Evolutionary conservation across 1,140 invertebrate genomes (phyloP).

Genomic region (Anastatus disparis): DNA sequence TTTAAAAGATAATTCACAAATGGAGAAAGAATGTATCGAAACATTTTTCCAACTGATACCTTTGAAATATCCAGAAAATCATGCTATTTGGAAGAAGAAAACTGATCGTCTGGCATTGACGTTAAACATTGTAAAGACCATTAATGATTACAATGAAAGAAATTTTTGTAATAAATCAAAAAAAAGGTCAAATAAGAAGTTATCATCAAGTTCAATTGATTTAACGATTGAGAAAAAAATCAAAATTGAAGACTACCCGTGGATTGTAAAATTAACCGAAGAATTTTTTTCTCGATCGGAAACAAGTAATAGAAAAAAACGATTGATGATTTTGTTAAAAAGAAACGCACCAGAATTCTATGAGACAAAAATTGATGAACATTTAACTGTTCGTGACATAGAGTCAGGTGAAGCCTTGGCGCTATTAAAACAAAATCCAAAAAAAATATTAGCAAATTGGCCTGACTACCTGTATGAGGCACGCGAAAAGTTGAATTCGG

Average conservation of each 20-base stretch:
- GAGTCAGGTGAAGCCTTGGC: background rate
- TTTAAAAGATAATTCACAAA: background rate
- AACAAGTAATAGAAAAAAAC: background rate
- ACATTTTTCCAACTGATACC: background rate
- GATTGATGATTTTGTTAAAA: background rate
- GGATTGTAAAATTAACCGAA: background rate
- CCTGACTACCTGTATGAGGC: conserved; percentile 4
- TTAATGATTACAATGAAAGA: conserved; percentile 9
- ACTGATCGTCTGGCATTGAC: background rate
- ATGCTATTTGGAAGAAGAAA: background rate
- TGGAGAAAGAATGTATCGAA: background rate
- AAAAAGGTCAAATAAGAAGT: background rate
- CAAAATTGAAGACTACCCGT: background rate
- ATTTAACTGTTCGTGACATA: background rate
- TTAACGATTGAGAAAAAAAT: background rate
- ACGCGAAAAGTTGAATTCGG: background rate
- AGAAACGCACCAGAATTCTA: background rate
- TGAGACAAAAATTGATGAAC: background rate
- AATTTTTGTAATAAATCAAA: background rate
- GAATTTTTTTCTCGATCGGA: background rate
- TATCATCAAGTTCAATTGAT: background rate
- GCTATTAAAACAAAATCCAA: background rate
- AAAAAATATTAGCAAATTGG: conserved; percentile 19
- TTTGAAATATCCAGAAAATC: background rate
- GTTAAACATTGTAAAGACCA: background rate